Conservation (phyloP, 2,797 vertebrate species). For the Eurystomus glaucurus region DNA sequence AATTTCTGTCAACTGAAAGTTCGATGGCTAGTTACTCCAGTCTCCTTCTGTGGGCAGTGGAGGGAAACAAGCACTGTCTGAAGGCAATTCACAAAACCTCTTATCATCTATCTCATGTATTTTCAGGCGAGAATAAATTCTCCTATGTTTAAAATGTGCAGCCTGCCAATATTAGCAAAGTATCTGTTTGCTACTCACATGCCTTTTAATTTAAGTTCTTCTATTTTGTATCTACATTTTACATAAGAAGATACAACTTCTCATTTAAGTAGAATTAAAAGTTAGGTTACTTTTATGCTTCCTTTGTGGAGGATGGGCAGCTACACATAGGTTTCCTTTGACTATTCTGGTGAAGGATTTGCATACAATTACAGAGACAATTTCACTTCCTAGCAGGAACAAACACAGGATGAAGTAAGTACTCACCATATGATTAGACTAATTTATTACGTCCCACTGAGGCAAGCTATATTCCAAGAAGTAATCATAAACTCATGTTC, state of each 20-base stretch:
- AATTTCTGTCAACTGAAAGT: background rate
- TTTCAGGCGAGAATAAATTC: background rate
- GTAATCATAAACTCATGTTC: constrained; percentile 73
- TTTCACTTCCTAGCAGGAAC: constrained; percentile 76
- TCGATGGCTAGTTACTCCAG: background rate
- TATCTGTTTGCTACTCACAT: background rate
- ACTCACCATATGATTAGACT: constrained; percentile 76
- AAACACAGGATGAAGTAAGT: constrained; percentile 74
- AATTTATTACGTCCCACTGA: constrained; percentile 78
- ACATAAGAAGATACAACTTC: constrained; percentile 22
- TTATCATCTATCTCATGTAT: background rate
- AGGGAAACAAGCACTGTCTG: background rate
- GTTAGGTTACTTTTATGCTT: constrained; percentile 61
- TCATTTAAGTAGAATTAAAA: constrained; percentile 65
- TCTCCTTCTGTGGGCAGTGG: background rate
- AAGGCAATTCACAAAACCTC: background rate
- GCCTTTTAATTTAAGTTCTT: constrained; percentile 39
- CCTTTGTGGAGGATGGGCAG: constrained; percentile 32
- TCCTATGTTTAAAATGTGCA: background rate
- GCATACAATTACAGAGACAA: constrained; percentile 80
- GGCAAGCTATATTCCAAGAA: constrained; percentile 68
- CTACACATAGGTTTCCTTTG: constrained; percentile 63
- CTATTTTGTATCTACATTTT: constrained; percentile 50
- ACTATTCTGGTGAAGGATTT: constrained; percentile 77
- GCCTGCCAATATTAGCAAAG: background rate